Percentiles rank a stretch among this genome's conserved stretches.
These are phyloP conservation scores for Brachylomia viminalis DNA, from an alignment of 2,888 invertebrate species.

Conservation along the genomic window DNA sequence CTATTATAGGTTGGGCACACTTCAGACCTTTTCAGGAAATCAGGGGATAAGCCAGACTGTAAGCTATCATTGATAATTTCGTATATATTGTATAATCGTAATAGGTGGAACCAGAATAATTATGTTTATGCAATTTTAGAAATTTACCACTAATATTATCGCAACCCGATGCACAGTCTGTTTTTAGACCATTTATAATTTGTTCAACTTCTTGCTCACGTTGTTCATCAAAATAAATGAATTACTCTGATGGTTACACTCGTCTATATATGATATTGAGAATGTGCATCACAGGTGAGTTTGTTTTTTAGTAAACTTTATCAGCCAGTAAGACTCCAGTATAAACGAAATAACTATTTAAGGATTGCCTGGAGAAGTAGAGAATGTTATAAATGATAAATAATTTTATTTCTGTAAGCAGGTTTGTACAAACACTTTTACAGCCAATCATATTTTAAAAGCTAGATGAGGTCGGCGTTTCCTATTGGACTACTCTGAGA, in stretches of 20 bases:
- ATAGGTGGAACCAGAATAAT: slow-evolving; percentile 2
- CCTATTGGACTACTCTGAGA: too few species aligned
- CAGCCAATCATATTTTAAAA: too few species aligned
- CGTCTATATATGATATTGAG: background rate
- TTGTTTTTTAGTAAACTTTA: too few species aligned
- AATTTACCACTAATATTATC: slow-evolving; percentile 3
- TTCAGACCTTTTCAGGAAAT: slow-evolving; percentile 3
- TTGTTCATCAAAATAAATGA: background rate
- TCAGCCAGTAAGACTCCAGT: too few species aligned
- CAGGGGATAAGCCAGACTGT: background rate
- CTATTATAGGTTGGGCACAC: slow-evolving; percentile 8
- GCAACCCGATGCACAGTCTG: background rate
- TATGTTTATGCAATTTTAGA: slow-evolving; percentile 4
- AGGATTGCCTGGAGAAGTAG: too few species aligned
- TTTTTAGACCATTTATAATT: slow-evolving; percentile 1
- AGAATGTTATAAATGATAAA: too few species aligned
- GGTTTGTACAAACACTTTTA: too few species aligned
- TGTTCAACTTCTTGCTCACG: too few species aligned
- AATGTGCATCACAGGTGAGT: background rate
- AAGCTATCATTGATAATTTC: slow-evolving; percentile 5
- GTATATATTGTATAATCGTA: too few species aligned
- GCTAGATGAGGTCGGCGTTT: too few species aligned
- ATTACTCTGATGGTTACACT: background rate
- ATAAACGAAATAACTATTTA: too few species aligned
- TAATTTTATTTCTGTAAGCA: too few species aligned